Evolutionary conservation across 2,888 invertebrate species (phyloP), one percentile per base, ranked within the genome.

Genomic region (Torymus texanus): DNA sequence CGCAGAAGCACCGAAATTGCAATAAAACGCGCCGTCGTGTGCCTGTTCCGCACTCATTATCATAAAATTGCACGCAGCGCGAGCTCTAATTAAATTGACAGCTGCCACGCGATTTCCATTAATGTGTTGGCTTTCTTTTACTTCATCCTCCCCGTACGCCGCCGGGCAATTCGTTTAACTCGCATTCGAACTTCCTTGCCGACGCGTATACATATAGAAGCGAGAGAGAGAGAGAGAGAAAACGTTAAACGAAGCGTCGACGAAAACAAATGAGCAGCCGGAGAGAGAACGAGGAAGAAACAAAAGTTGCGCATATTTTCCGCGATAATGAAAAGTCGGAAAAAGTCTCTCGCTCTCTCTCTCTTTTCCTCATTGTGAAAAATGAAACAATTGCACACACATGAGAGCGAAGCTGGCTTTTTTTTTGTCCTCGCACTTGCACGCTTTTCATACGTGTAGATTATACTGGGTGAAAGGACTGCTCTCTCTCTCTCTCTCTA

Each of bases 311-410:
- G 50, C 56, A 58, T 65, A 66, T 74, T 74, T 63, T 56, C 59
- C 59, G 16, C 59, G 66, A 67, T 61, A 59, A 66, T 59, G 75
- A 67, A 66, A 75, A 67, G 59, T 61, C 53, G 24, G 18, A 29
- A 41, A 41, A 41, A 41, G 8, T 29, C 29, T 29, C 24, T 24
- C 24, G 2, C 24, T 24, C 24, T 29, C 29, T 29, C 41, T 41
- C 41, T 41, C 41, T 0, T 41, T 41, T 8, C 41, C 4, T 16
- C 56, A 59, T 74, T 62, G 76, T 70, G 63, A 70, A 67, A 67
- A 68, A 61, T 61, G 75, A 67, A 75, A 75, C 67, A 70, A 63
- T 70, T 41, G 68, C 56, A 14, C 18, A 56, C 18, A 41, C 41
- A 8, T 8, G 41, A 41, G 41, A 41, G 41, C 41, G 41, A 41